Evolutionary conservation across 2,113 vertebrate genomes (phyloP).

Genomic region (Phalacrocorax brasilianus): DNA sequence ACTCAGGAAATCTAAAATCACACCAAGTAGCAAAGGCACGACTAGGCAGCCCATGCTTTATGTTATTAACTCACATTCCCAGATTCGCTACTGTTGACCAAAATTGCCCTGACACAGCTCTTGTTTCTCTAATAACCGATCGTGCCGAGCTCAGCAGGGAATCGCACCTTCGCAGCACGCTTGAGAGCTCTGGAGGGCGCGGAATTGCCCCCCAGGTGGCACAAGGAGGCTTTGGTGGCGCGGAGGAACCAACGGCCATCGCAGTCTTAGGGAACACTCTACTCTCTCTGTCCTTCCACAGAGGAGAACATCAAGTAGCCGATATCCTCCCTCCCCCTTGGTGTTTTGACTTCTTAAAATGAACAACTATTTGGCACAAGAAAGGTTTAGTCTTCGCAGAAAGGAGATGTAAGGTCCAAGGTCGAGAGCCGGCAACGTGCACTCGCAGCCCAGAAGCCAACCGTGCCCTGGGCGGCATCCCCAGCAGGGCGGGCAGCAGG

Average conservation of each 20-base stretch:
- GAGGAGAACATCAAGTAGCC: neutral
- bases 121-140: neutral
- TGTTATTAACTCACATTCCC: neutral
- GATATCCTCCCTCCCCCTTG: neutral
- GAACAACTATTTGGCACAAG: neutral
- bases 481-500: too few species aligned
- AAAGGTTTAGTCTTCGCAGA: neutral
- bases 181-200: neutral
- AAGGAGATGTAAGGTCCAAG: neutral
- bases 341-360: neutral
- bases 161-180: rapidly evolving
- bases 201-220: neutral
- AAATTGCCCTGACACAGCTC: neutral
- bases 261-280: neutral
- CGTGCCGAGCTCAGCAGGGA: neutral
- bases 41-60: neutral
- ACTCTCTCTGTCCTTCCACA: neutral
- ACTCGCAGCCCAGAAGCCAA: too few species aligned
- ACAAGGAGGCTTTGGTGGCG: neutral
- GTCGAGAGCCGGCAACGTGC: neutral
- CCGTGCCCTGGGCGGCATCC: too few species aligned
- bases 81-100: neutral
- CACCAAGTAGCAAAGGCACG: neutral
- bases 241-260: neutral
- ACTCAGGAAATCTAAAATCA: neutral